Evolutionary conservation across 2,797 vertebrate species (phyloP), one percentile per base, ranked within the genome.

Genomic region (Cichlasoma orientale): DNA sequence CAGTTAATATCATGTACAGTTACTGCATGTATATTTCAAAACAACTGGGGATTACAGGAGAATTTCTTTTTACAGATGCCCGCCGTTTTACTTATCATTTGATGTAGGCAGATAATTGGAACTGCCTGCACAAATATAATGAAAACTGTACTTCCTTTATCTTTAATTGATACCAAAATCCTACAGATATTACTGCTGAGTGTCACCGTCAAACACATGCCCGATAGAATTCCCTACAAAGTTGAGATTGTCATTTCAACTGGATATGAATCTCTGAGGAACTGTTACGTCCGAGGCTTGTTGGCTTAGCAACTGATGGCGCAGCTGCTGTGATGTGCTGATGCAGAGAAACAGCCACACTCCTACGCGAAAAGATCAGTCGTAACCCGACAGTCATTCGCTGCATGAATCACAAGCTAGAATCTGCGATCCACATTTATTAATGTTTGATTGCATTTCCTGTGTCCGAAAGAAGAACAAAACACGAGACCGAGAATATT

Each of bases 331-430:
- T 68, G 41, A 50, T 68, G 44, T 50, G 63, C 63, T 50, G 41
- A 68, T 68, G 29, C 41, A 29, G 63, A 68, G 41, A 10, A 68
- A 44, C 41, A 11, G 41, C 63, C 63, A 50, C 63, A 68, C 63
- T 13, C 63, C 63, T 68, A 68, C 63, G 18, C 25, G 41, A 68
- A 68, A 68, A 68, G 63, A 50, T 68, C 63, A 50, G 25, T 68
- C 25, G 18, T 50, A 29, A 68, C 23, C 63, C 10, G 25, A 50
- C 63, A 29, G 47, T 18, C 18, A 68, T 50, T 50, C 41, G n/a
- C 63, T 50, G 41, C 41, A 68, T 68, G 25, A 50, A 50, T 50
- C 63, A 68, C 44, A 50, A 29, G 25, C 18, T 68, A 29, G 18
- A 68, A 68, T 29, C 44, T 2, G 44, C 44, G n/a, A 1, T 68